Conservation (phyloP, 1,140 invertebrate genomes). For the Armadillidium nasatum region DNA sequence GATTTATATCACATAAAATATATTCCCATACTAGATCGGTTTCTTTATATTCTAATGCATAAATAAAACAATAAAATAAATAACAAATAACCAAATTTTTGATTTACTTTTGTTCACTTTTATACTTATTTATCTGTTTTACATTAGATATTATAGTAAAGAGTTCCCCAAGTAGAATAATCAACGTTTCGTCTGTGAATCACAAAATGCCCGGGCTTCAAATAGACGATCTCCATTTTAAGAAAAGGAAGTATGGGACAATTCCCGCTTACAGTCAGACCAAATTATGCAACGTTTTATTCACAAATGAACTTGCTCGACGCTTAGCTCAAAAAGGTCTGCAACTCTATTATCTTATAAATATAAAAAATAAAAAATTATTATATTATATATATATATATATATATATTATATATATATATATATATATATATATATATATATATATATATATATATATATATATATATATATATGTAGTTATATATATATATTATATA, state of each 20-base stretch:
- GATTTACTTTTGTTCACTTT: no score
- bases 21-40: no score
- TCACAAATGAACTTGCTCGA: conserved; percentile 59
- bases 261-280: conserved; percentile 59
- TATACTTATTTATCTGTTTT: no score
- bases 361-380: neutral
- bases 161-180: conserved; percentile 67
- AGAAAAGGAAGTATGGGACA: conserved; percentile 47
- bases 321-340: conserved; percentile 53
- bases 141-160: no score
- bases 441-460: conserved; percentile 15
- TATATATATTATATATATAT: conserved; percentile 47
- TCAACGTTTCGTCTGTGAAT: conserved; percentile 76
- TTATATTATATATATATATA: neutral
- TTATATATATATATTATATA: conserved; percentile 42
- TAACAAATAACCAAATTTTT: no score
- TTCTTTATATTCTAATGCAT: no score
- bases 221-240: conserved; percentile 46
- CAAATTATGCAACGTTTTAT: conserved; percentile 69
- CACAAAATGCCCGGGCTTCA: conserved; percentile 55
- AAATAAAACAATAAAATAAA: no score
- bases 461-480: conserved; percentile 7
- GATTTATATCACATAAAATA: no score
- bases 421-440: conserved; percentile 18
- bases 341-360: conserved; percentile 22